These are phyloP conservation scores for Xerus inauris DNA, from an alignment of 2,113 vertebrate species.

Conservation along the genomic window DNA sequence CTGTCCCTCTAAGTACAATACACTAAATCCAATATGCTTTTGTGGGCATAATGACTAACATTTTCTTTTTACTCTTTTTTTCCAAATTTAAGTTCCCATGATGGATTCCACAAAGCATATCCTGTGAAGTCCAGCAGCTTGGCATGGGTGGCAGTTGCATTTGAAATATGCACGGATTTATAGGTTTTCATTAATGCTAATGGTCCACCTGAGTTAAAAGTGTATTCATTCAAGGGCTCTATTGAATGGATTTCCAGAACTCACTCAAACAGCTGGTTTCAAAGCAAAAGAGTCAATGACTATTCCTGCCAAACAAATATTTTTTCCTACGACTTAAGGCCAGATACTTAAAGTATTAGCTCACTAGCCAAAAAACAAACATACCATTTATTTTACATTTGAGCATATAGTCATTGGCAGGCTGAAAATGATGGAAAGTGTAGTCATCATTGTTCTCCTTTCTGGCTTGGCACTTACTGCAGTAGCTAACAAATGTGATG, in stretches of 20 bases:
- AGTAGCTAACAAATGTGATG: background rate
- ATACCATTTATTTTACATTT: conserved; percentile 57
- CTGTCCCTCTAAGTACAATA: background rate
- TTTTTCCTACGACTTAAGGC: conserved; percentile 32
- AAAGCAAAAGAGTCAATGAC: background rate
- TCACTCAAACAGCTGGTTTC: conserved; percentile 39
- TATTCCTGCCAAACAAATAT: conserved; percentile 38
- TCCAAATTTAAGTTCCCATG: conserved; percentile 36
- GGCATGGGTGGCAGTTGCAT: conserved; percentile 3
- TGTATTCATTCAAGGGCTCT: conserved; percentile 30
- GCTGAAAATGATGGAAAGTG: background rate
- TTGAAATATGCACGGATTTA: conserved; percentile 53
- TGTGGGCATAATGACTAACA: background rate
- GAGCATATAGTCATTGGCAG: background rate
- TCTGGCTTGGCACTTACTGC: background rate
- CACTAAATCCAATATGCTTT: background rate
- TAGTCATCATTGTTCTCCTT: background rate
- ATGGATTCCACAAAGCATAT: background rate
- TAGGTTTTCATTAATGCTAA: conserved; percentile 57
- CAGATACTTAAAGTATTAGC: conserved; percentile 1
- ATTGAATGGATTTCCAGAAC: conserved; percentile 51
- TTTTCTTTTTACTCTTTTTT: conserved; percentile 22
- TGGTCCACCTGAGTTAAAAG: conserved; percentile 36
- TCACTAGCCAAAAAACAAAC: conserved; percentile 17
- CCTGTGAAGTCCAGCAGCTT: conserved; percentile 9